Conservation (phyloP, 92 coral and sea anemone species). For the Paragorgia papillata region DNA sequence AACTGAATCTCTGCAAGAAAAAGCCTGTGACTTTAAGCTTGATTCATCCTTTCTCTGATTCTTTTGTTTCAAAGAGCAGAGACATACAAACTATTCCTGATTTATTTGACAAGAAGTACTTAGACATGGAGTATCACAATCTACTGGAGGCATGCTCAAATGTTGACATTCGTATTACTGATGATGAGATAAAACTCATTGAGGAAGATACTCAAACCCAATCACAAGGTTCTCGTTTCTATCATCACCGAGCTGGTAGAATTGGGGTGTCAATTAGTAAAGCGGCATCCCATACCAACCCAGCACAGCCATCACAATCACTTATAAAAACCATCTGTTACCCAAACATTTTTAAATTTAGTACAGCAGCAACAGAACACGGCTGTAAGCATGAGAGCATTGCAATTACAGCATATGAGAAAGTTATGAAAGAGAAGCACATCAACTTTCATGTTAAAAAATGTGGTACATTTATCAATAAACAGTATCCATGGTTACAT, state of each 20-base stretch:
- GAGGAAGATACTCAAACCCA: slow-evolving; percentile 48
- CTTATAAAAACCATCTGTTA: slow-evolving; percentile 65
- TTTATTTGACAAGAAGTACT: no score
- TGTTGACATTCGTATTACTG: no score
- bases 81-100: no score
- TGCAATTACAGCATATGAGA: slow-evolving; percentile 45
- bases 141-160: no score
- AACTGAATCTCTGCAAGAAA: no score
- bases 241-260: slow-evolving; percentile 70
- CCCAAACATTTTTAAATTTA: slow-evolving; percentile 50
- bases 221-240: slow-evolving; percentile 62
- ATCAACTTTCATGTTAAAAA: slow-evolving; percentile 27
- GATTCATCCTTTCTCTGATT: no score
- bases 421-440: slow-evolving; percentile 50
- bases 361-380: slow-evolving; percentile 38
- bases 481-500: slow-evolving; percentile 64
- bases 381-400: slow-evolving; percentile 50
- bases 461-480: slow-evolving; percentile 61
- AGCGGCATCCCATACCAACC: slow-evolving; percentile 65
- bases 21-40: no score
- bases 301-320: slow-evolving; percentile 64
- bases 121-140: no score
- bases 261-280: slow-evolving; percentile 66
- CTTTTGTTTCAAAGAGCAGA: no score
- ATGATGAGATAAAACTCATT: no score